A percentile compares a stretch with the other conserved stretches of the same genome.
Evolutionary conservation across 1,140 invertebrate species (phyloP).

Genomic region (Brachionus manjavacas): DNA sequence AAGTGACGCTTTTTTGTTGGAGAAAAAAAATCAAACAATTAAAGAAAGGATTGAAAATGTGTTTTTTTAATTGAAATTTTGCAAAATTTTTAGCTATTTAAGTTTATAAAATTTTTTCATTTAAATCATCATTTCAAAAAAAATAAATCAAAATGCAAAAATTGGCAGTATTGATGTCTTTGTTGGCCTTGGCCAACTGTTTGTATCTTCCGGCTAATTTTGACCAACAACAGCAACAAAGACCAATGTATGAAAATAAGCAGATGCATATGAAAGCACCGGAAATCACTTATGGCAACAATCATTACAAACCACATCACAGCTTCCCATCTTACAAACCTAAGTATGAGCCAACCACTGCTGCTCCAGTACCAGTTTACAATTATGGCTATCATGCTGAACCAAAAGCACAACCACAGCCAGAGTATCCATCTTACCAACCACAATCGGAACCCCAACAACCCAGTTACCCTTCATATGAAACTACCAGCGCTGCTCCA

Average conservation of each 20-base stretch:
- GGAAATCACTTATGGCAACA: neutral
- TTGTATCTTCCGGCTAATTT: neutral
- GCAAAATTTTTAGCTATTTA: neutral
- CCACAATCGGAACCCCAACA: neutral
- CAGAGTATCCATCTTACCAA: neutral
- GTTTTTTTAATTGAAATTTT: neutral
- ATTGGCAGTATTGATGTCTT: neutral
- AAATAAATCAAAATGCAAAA: neutral
- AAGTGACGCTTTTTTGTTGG: neutral
- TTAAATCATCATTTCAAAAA: neutral
- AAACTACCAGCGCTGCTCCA: neutral
- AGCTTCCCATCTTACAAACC: neutral
- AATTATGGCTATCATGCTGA: neutral
- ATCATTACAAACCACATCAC: neutral
- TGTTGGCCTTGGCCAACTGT: neutral
- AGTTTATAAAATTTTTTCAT: neutral
- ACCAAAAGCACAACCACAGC: neutral
- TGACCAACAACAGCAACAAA: neutral
- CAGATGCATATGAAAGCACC: too few species aligned
- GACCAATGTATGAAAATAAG: neutral
- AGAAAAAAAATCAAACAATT: neutral
- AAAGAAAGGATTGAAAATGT: neutral
- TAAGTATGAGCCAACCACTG: neutral
- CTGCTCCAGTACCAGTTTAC: neutral
- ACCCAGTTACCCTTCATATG: neutral